Base-by-base conservation (phyloP, 2,888 invertebrate genomes). In the Synanthedon andrenaeformis region DNA sequence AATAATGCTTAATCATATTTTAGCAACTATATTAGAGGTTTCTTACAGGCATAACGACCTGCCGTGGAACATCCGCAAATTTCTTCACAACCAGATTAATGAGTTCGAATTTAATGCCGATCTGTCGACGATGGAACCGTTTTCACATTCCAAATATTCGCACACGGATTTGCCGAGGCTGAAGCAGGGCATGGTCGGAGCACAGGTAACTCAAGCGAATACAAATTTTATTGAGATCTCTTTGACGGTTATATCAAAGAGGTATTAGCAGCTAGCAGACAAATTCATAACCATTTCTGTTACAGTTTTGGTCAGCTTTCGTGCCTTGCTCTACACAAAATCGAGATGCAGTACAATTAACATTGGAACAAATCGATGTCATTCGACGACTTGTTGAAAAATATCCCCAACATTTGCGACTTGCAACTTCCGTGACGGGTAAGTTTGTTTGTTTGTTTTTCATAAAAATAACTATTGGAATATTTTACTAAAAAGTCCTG, bases 261-360 rank as follows among this genome's bases (percentile, higher is more conserved):
- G 35, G 35, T 35, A 35, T 35, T 8, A 35, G 35, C 3, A 10
- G 10, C 45, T 11, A 45, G 45, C 45, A 42, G 42, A 17, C 5
- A 49, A 13, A 51, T 23, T 51, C 10, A 51, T 23, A 8, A 28
- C 11, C n/a, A 14, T 28, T 51, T 41, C 28, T 51, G 51, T 51
- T 74, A 42, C 85, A 93, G 93, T 92, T 93, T 75, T 93, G 93
- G 93, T 91, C 92, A 1, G 92, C 92, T 0, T 93, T 92, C 76
- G 92, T 92, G 14, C 90, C 90, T 3, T 93, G 93, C 71, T 89
- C 88, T 48, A 85, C 91, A 4, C 92, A 93, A 67, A 90, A 91
- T 73, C 90, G 90, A 67, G 93, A 93, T 60, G 92, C 93, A 0
- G 92, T 93, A 4, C 91, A 92, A 67, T 80, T 91, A 62, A 91